Base-by-base conservation (phyloP, 37 sponge, comb jelly and placozoan genomes). In the Eunapius fragilis region DNA sequence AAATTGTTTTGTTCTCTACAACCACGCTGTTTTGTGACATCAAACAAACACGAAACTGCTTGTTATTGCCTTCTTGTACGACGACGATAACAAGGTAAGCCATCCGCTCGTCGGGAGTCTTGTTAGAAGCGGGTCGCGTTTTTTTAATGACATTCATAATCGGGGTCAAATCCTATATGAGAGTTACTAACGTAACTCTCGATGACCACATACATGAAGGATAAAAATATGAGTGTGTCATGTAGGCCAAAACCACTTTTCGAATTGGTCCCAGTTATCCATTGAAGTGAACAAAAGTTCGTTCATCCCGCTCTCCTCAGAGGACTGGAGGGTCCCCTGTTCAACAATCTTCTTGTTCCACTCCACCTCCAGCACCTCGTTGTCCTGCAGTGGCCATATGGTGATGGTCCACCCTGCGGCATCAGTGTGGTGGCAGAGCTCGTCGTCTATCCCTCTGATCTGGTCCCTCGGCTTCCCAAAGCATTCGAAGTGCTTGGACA, bases 401-500 rank as follows among this genome's bases (percentile, higher is more conserved):
- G 68, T 80, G 9, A 92, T 71, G 13, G 81, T 72, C 94, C 94
- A 94, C 25, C 83, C 85, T 33, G 87, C 70, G 3, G 67, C 31
- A 2, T 72, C 75, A 31, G 94, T 88, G 75, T 94, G 94, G 48
- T 94, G 94, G 49, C 94, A 94, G 7, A 94, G 87, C 70, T 94
- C 94, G 58, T 94, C 94, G 35, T 94, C 94, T 37, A 94, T 90
- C 32, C 85, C 91, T 3, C 82, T 37, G 35, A 94, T 90, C 70
- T 84, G 85, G 19, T 75, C 80, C 31, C 88, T 78, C 31, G 32
- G 80, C 74, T 90, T 87, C 23, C 80, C 91, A 74, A 86, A 94
- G 48, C 80, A 81, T n/a, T 90, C 88, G 78, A 94, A 94, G 81
- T 94, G 94, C 34, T 75, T 77, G 36, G 70, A 58, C 0, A 94